Percentiles rank a stretch among this genome's conserved stretches.
Evolutionary conservation across 2,797 vertebrate genomes (phyloP).

Genomic region (Antennarius maculatus): DNA sequence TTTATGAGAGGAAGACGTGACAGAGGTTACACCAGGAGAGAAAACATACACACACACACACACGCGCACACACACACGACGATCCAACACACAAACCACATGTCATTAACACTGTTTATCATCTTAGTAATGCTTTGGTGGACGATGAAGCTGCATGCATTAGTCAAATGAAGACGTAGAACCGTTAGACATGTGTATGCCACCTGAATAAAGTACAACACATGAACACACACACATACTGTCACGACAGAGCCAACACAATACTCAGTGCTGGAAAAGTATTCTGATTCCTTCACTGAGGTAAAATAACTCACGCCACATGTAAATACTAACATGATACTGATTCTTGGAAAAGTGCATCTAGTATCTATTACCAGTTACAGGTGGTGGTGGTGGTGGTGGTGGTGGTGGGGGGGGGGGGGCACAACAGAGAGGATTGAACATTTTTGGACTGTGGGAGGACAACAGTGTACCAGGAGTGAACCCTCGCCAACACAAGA

Average conservation of each 20-base stretch:
- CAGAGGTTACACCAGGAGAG: conserved; percentile 51
- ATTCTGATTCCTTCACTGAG: background rate
- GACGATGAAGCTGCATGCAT: conserved; percentile 44
- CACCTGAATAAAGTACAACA: conserved; percentile 35
- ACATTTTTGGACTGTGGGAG: too few relatives aligned
- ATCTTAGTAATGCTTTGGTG: conserved; percentile 39
- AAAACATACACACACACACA: conserved; percentile 49
- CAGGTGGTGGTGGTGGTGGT: too few relatives aligned
- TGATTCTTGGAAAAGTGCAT: background rate
- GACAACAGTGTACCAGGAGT: too few relatives aligned
- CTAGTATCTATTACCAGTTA: too few relatives aligned
- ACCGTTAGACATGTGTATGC: conserved; percentile 37
- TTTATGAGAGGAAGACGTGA: conserved; percentile 74
- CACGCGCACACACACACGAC: conserved; percentile 2
- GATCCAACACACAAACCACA: conserved; percentile 26
- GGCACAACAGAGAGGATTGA: too few relatives aligned
- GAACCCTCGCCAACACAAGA: too few relatives aligned
- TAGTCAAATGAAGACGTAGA: conserved; percentile 41
- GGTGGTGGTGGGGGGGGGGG: too few relatives aligned
- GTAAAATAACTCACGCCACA: background rate
- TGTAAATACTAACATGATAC: background rate
- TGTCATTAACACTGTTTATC: conserved; percentile 63
- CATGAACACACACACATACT: conserved; percentile 10
- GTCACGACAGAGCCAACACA: background rate
- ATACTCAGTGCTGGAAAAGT: background rate